Evolutionary conservation across 2,113 vertebrate genomes (phyloP).

Genomic region (Gymnarchus niloticus): DNA sequence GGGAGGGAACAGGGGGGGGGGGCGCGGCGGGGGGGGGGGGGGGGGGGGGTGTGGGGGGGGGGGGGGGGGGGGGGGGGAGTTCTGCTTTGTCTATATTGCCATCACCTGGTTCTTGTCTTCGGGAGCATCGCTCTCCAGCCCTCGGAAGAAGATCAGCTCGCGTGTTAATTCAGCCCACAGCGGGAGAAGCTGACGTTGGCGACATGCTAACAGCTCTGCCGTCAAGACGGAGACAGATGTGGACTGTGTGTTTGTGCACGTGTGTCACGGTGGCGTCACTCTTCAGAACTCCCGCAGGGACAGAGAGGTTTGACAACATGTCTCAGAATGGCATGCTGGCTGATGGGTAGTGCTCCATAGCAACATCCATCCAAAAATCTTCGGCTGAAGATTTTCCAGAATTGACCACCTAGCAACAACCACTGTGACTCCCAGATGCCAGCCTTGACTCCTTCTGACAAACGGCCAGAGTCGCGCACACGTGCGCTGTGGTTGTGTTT

Average conservation of each 20-base stretch:
- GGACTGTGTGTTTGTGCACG: not conserved
- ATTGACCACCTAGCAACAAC: conserved; percentile 20
- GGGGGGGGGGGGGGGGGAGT: not conserved
- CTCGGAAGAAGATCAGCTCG: not conserved
- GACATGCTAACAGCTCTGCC: not conserved
- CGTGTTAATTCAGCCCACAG: not conserved
- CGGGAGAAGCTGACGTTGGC: not conserved
- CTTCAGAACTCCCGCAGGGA: not conserved
- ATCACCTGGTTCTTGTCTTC: not conserved
- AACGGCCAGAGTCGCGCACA: not conserved
- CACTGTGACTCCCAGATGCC: not conserved
- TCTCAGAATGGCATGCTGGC: not conserved
- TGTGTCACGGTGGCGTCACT: not conserved
- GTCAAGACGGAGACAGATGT: not conserved
- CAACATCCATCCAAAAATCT: not conserved
- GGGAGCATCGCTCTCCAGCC: not conserved
- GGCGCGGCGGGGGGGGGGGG: no score
- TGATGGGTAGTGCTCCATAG: not conserved
- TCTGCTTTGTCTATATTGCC: not conserved
- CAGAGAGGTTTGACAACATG: not conserved
- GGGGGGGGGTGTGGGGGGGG: no score
- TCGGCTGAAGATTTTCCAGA: not conserved
- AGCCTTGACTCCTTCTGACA: not conserved
- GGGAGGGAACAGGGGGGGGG: no score
- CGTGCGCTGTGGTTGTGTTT: not conserved